A percentile compares a stretch with the other conserved stretches of the same genome.
phyloP scores from a whole-genome alignment of 1,140 invertebrate species.

The Lethrus apterus region DNA sequence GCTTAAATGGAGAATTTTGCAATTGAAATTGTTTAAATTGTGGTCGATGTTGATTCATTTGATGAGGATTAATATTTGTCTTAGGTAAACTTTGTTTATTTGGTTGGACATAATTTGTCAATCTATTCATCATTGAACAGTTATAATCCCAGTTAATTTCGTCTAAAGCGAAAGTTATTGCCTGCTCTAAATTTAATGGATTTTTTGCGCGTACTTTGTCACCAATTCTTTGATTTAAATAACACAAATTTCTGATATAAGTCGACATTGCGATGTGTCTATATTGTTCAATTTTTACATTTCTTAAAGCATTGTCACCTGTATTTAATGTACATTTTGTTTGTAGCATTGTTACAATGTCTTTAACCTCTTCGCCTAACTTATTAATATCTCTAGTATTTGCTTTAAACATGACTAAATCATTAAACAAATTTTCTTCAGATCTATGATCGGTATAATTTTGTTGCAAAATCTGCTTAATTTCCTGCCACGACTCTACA shows the following conservation, averaged over 20 bases:
- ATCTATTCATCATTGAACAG: too few relatives aligned
- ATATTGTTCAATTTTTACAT: not conserved
- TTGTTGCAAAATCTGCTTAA: not conserved
- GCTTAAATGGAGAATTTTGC: too few relatives aligned
- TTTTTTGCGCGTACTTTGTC: not conserved
- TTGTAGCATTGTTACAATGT: not conserved
- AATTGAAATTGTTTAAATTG: too few relatives aligned
- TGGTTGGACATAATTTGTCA: too few relatives aligned
- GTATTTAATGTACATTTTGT: not conserved
- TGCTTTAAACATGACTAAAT: not conserved
- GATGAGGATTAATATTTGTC: too few relatives aligned
- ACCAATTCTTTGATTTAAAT: not conserved
- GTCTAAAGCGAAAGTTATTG: not conserved
- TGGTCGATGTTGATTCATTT: too few relatives aligned
- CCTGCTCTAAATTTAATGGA: not conserved
- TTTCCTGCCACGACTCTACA: not conserved
- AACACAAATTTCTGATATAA: not conserved
- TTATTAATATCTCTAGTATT: not conserved
- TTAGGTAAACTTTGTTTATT: too few relatives aligned
- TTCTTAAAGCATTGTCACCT: too few relatives aligned
- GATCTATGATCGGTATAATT: not conserved
- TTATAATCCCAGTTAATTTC: slow-evolving; percentile 2
- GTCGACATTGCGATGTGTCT: not conserved
- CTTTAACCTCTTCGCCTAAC: not conserved
- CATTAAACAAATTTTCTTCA: not conserved